Base-by-base conservation (phyloP, 2,888 invertebrate genomes). In the Luperina testacea region DNA sequence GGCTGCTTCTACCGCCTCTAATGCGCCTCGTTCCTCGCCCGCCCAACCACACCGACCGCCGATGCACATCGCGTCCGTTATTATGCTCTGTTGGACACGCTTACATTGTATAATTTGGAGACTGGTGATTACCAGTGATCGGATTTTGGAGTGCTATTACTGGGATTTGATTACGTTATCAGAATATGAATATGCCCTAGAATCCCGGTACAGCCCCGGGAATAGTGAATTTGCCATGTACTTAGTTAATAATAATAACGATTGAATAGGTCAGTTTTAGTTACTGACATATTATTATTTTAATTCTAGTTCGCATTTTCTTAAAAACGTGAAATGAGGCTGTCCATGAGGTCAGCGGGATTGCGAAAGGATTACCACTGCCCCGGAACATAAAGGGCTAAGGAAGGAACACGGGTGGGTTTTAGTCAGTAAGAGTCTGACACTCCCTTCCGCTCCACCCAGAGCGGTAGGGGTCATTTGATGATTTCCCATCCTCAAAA, bases 1-100 rank as follows among this genome's bases (percentile, higher is more conserved):
- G 89, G 98, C 98, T 84, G 99, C 98, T 94, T 99, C 99, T 78
- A 99, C 95, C 72, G 96, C 96, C 76, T 96, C 96, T 17, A 95
- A 77, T 0, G 97, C 97, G 77, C 98, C 97, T 81, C 98, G 97
- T 91, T 99, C 99, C 86, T 98, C 98, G 45, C 97, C 97, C 51
- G 97, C 98, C 98, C 98, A 98, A 1, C 97, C 97, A 78, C 95
- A 95, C 1, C 95, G 94, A 0, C 95, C 94, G 15, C 97, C 97
- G 81, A 98, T 96, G 78, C 97, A 96, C 94, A 97, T 97, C 20
- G 98, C 97, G 91, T 98, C 98, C 75, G 97, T 97, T 92, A 97
- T 96, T 93, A 98, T 95, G 84, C 97, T 97, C 97, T 98, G 95
- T 27, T 69, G 64, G 65, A 74, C 24, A 51, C 61, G 1, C 20